These are phyloP conservation scores for Phodopus roborovskii DNA, from an alignment of 2,113 vertebrate genomes.

Conservation along the genomic window DNA sequence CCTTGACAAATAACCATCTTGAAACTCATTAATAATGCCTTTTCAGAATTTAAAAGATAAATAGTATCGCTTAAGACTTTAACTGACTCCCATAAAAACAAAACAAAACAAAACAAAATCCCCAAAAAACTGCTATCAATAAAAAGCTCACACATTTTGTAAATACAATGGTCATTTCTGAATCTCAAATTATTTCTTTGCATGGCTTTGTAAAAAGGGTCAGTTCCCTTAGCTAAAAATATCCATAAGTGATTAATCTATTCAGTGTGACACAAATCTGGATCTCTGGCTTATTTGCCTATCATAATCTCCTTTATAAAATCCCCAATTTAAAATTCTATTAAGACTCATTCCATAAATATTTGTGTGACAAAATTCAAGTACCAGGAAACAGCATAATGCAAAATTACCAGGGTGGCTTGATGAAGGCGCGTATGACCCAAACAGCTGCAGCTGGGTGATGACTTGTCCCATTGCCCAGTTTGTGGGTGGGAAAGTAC, in stretches of 20 bases:
- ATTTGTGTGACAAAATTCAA: conserved; percentile 75
- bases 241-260: conserved; percentile 60
- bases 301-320: conserved; percentile 68
- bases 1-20: conserved; percentile 39
- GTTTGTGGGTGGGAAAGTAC: not conserved
- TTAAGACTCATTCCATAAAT: conserved; percentile 71
- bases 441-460: conserved; percentile 69
- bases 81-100: not conserved
- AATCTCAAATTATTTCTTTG: conserved; percentile 54
- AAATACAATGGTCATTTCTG: conserved; percentile 36
- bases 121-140: not conserved
- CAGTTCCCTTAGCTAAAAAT: conserved; percentile 61
- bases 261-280: conserved; percentile 55
- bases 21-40: conserved; percentile 40
- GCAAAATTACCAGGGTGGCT: conserved; percentile 73
- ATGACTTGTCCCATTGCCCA: conserved; percentile 77
- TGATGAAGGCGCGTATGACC: conserved; percentile 62
- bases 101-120: too few relatives aligned
- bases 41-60: conserved; percentile 53
- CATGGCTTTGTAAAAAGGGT: not conserved
- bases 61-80: conserved; percentile 15
- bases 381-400: conserved; percentile 59
- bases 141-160: conserved; percentile 33
- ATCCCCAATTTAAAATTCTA: conserved; percentile 71
- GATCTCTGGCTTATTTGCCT: conserved; percentile 50